Base-by-base conservation (phyloP, 2,113 vertebrate species). In the Brachionichthys hirsutus region DNA sequence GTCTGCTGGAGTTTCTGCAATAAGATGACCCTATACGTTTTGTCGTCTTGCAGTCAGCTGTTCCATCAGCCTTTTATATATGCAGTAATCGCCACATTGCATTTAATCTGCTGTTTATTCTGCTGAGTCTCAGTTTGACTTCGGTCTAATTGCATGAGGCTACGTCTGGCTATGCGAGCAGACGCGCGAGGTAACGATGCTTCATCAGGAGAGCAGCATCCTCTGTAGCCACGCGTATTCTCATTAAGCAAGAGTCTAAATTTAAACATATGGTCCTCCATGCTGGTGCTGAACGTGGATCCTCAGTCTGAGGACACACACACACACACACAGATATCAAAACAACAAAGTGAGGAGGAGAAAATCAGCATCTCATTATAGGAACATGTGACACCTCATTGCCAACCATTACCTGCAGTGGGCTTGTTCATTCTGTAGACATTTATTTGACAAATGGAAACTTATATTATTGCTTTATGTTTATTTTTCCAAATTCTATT, bases 191-290 rank as follows among this genome's bases (percentile, higher is more conserved):
- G n/a, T 59, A 17, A 77, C 79, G 75, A 53, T 58, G 74, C 79
- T 58, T 54, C 56, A 66, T 70, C 30, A 54, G 58, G 45, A 79
- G 73, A 75, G 53, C 6, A 12, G 10, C 49, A 55, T 81, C 67
- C 12, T 70, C 53, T 42, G 10, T 45, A 70, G 46, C 56, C 70
- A 58, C 14, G 15, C 63, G 54, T 54, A 62, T 19, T 77, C 81
- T 87, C 68, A 75, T 85, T 85, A 80, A 41, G 45, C 17, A 0
- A 34, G 54, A 75, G 67, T 62, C 70, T 80, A 75, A 73, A 84
- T 73, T 80, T 51, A 81, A 78, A 82, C 68, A 63, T 57, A 75
- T 58, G 65, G 82, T 78, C 68, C 35, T 35, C 54, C 12, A 2
- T n/a, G 12, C 42, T 14, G 35, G n/a, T 67, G 42, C 63, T 68